Base-by-base conservation (phyloP, 2,888 invertebrate species). In the Drosophila demipolita region DNA sequence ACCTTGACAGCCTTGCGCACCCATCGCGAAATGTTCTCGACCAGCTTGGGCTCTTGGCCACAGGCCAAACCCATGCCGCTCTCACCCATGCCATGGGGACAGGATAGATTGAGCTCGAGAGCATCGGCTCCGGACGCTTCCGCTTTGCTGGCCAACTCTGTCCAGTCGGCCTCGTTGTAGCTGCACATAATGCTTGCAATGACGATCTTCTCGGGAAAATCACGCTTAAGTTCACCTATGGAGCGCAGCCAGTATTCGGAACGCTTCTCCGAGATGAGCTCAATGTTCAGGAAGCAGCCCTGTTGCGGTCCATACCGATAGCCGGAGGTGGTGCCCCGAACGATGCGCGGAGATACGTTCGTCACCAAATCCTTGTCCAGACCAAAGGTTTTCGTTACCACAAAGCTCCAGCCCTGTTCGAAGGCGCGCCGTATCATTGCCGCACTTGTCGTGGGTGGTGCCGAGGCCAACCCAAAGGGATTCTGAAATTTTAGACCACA, bases 1-100 rank as follows among this genome's bases (percentile, higher is more conserved):
- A 99, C 97, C 91, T 96, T 96, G 11, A 98, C 95, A 0, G 97
- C 96, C 36, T 94, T 95, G 61, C 96, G 94, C 15, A 99, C 98
- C 99, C 99, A 99, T 65, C 95, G 94, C 0, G 98, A 96, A 90
- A 99, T 99, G 75, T 97, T 95, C 80, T 95, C 95, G 2, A 99
- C 99, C 70, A 98, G 93, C 35, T 96, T 95, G 0, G 98, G 97
- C 92, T 98, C 97, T 95, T 99, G 99, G 66, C 99, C 99, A 93
- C 99, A 99, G 53, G 99, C 99, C 60, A 99, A 94, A 0, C 99
- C 99, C 99, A 99, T 99, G 48, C 99, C 99, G 15, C 97, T 96
- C 92, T 99, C 99, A 2, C 98, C 99, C 99, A 99, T 99, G 8
- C 99, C 99, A 93, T 99, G 99, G 0, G 99, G 99, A 92, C 99